These are phyloP conservation scores for Crypturellus tataupa DNA, from an alignment of 2,797 vertebrate genomes.

Conservation along the genomic window DNA sequence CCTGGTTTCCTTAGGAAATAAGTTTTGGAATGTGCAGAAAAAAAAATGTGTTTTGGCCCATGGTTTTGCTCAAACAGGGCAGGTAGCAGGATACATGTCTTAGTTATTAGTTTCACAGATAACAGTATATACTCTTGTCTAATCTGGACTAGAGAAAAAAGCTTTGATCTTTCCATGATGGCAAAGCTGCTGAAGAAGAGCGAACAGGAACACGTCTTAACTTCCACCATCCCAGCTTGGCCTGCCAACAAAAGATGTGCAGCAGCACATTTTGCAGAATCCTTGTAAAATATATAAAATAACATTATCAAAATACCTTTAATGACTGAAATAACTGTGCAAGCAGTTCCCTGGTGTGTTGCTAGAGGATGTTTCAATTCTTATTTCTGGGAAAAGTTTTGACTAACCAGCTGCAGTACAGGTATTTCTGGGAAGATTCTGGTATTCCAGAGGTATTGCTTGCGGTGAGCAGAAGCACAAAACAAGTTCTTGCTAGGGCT, in stretches of 20 bases:
- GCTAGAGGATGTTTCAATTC: not conserved
- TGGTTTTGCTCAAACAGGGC: not conserved
- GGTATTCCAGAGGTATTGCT: not conserved
- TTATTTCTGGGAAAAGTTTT: not conserved
- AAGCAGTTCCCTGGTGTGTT: not conserved
- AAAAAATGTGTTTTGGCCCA: not conserved
- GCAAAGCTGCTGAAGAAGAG: not conserved
- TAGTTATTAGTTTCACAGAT: not conserved
- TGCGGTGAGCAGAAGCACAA: not conserved
- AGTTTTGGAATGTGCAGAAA: not conserved
- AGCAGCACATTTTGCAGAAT: not conserved
- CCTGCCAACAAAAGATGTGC: not conserved
- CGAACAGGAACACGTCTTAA: not conserved
- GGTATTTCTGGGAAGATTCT: not conserved
- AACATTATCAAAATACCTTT: not conserved
- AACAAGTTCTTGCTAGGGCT: not conserved
- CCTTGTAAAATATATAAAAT: not conserved
- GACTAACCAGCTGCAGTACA: not conserved
- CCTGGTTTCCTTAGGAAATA: not conserved
- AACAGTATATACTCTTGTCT: not conserved
- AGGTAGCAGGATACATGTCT: not conserved
- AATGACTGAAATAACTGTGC: not conserved
- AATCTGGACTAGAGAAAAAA: not conserved
- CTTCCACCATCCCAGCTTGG: not conserved
- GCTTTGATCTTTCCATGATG: not conserved